These are phyloP conservation scores for Crotophaga sulcirostris DNA, from an alignment of 2,113 vertebrate genomes.

Conservation along the genomic window DNA sequence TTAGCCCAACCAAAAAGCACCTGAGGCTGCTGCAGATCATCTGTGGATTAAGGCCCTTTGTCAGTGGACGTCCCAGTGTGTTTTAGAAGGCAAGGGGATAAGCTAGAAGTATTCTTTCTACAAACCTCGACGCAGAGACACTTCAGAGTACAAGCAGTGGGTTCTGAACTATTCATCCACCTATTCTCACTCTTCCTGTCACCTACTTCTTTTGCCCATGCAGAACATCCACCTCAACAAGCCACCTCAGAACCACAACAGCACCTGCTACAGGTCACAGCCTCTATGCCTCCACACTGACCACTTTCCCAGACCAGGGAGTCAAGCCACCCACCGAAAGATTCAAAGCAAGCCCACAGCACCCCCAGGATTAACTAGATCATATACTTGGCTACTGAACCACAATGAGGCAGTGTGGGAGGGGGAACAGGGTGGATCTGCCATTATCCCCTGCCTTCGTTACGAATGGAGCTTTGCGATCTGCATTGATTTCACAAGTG, in stretches of 20 bases:
- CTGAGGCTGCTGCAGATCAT: not conserved
- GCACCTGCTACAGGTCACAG: not conserved
- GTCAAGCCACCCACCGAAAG: not conserved
- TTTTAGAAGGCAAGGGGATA: not conserved
- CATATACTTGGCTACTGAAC: not conserved
- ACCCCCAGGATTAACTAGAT: not conserved
- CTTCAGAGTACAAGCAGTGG: not conserved
- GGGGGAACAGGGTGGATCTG: constrained; percentile 8
- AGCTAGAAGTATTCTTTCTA: not conserved
- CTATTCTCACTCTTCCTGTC: not conserved
- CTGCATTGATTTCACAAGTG: constrained; percentile 43
- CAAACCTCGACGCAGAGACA: not conserved
- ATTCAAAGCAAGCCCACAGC: not conserved
- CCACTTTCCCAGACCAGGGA: not conserved
- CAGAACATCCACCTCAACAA: not conserved
- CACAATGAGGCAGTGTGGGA: constrained; percentile 17
- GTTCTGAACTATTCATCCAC: not conserved
- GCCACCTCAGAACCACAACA: not conserved
- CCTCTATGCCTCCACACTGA: not conserved
- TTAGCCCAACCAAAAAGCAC: not conserved
- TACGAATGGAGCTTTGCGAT: not conserved
- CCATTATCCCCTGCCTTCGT: constrained; percentile 7
- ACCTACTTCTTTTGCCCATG: not conserved
- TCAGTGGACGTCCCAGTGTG: not conserved
- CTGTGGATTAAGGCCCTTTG: not conserved